phyloP scores from a whole-genome alignment of 2,888 invertebrate species.

The Belgica antarctica region DNA sequence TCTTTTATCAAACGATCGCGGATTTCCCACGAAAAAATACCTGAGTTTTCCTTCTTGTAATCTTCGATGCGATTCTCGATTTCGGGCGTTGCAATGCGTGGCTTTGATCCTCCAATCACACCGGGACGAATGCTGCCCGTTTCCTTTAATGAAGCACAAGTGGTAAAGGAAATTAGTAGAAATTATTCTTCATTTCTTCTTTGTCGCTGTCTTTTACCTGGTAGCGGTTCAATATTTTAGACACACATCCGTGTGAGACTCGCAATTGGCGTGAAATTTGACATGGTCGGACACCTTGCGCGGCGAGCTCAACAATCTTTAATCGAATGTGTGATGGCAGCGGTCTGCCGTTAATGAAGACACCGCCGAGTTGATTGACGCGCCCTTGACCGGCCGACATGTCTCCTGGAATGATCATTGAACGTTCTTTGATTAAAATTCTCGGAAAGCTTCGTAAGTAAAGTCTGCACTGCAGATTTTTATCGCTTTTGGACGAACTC shows the following conservation, averaged over 20 bases:
- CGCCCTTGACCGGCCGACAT: conserved; percentile 77
- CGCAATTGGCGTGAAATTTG: conserved; percentile 92
- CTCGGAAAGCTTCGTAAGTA: neutral
- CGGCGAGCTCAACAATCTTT: conserved; percentile 96
- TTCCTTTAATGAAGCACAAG: no score
- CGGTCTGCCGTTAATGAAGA: conserved; percentile 92
- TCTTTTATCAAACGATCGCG: conserved; percentile 87
- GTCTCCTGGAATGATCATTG: conserved; percentile 28
- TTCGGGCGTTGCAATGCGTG: conserved; percentile 88
- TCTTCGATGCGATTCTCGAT: conserved; percentile 88
- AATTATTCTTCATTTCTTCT: neutral
- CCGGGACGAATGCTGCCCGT: conserved; percentile 94
- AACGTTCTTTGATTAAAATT: neutral
- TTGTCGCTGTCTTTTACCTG: conserved; percentile 65
- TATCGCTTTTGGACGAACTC: neutral
- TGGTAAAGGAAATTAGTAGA: neutral
- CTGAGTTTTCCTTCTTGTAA: conserved; percentile 85
- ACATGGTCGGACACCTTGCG: conserved; percentile 89
- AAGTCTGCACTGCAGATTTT: neutral
- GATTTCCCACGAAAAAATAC: conserved; percentile 95
- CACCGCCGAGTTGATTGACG: conserved; percentile 94
- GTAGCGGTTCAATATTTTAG: conserved; percentile 92
- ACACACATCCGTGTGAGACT: conserved; percentile 96
- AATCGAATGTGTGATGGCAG: conserved; percentile 91
- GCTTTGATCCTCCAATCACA: conserved; percentile 91